These are phyloP conservation scores for Empidonax alnorum DNA, from an alignment of 2,113 vertebrate genomes.

Conservation along the genomic window DNA sequence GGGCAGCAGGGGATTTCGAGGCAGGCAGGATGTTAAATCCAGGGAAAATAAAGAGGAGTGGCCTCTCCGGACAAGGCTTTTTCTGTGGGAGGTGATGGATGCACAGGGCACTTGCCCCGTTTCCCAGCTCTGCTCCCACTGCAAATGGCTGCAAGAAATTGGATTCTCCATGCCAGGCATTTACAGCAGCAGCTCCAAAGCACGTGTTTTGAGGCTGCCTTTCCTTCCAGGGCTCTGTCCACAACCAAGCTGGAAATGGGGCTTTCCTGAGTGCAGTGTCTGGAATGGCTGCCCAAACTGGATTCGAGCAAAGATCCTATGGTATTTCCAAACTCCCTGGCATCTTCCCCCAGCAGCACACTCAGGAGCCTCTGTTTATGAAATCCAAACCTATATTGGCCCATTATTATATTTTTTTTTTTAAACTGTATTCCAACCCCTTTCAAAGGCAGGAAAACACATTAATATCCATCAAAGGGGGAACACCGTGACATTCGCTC, in stretches of 20 bases:
- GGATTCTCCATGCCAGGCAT: neutral
- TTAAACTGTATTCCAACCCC: neutral
- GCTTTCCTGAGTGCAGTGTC: neutral
- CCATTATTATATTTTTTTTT: neutral
- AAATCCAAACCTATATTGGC: neutral
- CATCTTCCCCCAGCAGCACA: neutral
- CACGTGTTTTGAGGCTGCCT: neutral
- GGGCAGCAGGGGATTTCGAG: neutral
- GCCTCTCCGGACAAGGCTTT: neutral
- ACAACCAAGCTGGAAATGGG: neutral
- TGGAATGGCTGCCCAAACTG: neutral
- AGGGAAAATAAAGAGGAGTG: neutral
- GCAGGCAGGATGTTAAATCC: rapidly evolving
- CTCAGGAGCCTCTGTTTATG: neutral
- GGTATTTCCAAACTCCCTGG: neutral
- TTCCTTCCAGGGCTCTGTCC: neutral
- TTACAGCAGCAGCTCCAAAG: neutral
- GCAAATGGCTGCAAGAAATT: neutral
- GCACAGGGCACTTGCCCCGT: rapidly evolving
- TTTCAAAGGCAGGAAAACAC: slow-evolving; percentile 36
- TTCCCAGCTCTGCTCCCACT: neutral
- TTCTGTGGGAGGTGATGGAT: neutral
- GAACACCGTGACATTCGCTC: neutral
- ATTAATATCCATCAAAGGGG: neutral
- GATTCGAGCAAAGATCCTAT: neutral